Evolutionary conservation across 2,113 vertebrate species (phyloP).

Genomic region (Choloepus hoffmanni): DNA sequence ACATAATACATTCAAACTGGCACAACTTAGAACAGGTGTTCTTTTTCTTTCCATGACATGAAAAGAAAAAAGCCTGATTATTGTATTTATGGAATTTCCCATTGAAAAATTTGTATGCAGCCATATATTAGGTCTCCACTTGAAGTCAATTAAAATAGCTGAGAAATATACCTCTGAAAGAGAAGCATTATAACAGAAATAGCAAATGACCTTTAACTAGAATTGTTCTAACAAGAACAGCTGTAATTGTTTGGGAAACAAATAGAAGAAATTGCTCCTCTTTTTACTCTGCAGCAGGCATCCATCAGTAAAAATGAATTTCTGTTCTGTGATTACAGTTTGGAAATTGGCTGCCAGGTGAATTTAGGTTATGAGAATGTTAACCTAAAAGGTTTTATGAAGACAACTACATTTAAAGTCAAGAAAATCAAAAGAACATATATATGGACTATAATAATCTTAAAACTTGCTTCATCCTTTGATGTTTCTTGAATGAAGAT

Average conservation of each 20-base stretch:
- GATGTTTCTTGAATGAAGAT: neutral
- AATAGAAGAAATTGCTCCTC: slow-evolving; percentile 21
- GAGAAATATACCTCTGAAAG: slow-evolving; percentile 9
- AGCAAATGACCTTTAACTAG: slow-evolving; percentile 49
- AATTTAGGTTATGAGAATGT: slow-evolving; percentile 27
- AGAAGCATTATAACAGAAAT: neutral
- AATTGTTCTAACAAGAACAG: neutral
- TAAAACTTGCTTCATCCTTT: neutral
- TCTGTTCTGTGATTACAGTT: slow-evolving; percentile 18
- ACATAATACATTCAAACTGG: too few relatives aligned
- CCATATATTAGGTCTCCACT: neutral
- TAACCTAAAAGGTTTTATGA: neutral
- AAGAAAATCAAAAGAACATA: neutral
- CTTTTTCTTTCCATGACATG: neutral
- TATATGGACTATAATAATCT: neutral
- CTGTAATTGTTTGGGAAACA: slow-evolving; percentile 56
- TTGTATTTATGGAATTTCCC: neutral
- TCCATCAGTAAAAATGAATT: slow-evolving; percentile 49
- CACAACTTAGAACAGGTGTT: neutral
- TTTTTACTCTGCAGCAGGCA: neutral
- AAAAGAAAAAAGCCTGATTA: neutral
- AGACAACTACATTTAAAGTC: neutral
- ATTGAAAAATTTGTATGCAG: neutral
- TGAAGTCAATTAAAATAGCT: slow-evolving; percentile 42
- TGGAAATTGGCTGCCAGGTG: slow-evolving; percentile 36